phyloP scores from a whole-genome alignment of 2,888 invertebrate species.

The Leucophenga montana region DNA sequence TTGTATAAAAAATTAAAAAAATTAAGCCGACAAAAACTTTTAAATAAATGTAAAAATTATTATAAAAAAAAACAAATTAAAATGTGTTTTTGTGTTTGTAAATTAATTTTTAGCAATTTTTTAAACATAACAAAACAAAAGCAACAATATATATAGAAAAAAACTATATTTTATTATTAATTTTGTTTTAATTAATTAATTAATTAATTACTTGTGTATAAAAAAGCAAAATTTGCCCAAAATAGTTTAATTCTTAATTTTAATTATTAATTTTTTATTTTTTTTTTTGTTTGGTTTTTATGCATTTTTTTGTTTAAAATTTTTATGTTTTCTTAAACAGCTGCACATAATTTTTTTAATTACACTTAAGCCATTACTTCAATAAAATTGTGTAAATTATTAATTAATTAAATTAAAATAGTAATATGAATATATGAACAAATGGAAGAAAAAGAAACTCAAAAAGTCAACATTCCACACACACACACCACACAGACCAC shows the following conservation, averaged over 20 bases:
- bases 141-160: no score
- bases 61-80: slow-evolving; percentile 40
- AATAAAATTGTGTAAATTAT: slow-evolving; percentile 65
- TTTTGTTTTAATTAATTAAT: no score
- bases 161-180: slow-evolving; percentile 51
- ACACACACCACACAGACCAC: no score
- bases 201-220: slow-evolving; percentile 33
- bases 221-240: slow-evolving; percentile 37
- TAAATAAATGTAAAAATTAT: slow-evolving; percentile 27
- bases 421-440: slow-evolving; percentile 33
- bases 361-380: slow-evolving; percentile 65
- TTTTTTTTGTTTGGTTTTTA: slow-evolving; percentile 12
- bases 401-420: slow-evolving; percentile 46
- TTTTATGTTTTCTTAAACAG: not conserved
- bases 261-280: slow-evolving; percentile 51
- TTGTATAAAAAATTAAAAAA: slow-evolving; percentile 27
- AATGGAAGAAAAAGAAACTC: slow-evolving; percentile 59
- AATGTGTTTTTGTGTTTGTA: slow-evolving; percentile 45
- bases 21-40: slow-evolving; percentile 30
- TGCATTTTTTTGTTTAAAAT: slow-evolving; percentile 46
- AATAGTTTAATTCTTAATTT: slow-evolving; percentile 24
- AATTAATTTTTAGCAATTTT: slow-evolving; percentile 51
- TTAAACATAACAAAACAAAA: not conserved
- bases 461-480: slow-evolving; percentile 53
- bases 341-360: not conserved